Evolutionary conservation across 2,797 vertebrate species (phyloP), one percentile per base, ranked within the genome.

Genomic region (Lepidocolaptes lacrymiger): DNA sequence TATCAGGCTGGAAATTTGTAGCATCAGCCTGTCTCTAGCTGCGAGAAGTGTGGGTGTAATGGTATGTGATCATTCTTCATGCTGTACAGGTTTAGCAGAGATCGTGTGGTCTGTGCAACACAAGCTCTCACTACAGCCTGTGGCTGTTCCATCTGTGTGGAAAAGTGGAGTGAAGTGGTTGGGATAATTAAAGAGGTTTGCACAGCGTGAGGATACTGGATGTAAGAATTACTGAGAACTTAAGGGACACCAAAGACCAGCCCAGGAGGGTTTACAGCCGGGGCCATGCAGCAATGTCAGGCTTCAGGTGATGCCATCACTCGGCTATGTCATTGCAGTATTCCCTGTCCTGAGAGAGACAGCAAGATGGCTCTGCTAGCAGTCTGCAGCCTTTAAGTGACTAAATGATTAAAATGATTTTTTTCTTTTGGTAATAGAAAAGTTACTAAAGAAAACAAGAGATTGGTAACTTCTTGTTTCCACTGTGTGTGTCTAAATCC

Each of bases 71-170:
- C 27, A 44, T 55, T 83, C 75, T 54, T 77, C 1, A 0, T 8
- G 28, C 58, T 51, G 15, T 9, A 1, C 14, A 41, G 68, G 32
- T 75, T 88, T 66, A 55, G 68, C 67, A 64, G 54, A 54, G n/a
- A 27, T 83, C 7, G 1, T 16, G 17, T 1, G 4, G 23, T 80
- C 24, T 48, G 17, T 2, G 17, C 46, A 77, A 8, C 0, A 2
- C 9, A 78, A 89, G 55, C 49, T 85, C 55, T 71, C 74, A 17
- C 34, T 63, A 8, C 39, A 79, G 77, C 67, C 71, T 30, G 63
- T 81, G 52, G 81, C 88, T 85, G 27, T 43, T 85, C 10, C 4
- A 2, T 37, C 41, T 79, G 78, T 54, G 46, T 0, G 0, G 72
- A 75, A 37, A 91, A 88, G 39, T 51, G 27, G 4, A 1, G 0